Conservation (phyloP, 30 jellyfish, hydroid and myxozoan genomes). For the Hydra vulgaris region DNA sequence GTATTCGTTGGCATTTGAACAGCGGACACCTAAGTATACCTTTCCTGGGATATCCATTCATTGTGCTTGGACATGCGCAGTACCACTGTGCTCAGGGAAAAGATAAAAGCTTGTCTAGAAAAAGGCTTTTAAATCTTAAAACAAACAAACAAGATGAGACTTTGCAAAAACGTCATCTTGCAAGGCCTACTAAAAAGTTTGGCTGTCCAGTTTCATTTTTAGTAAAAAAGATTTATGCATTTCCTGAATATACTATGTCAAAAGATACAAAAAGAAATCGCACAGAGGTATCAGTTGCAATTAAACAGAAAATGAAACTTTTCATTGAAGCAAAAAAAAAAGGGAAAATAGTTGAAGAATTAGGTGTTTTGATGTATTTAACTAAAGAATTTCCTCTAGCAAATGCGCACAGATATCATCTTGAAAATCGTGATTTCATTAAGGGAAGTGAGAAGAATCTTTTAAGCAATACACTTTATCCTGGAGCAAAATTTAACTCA, state of each 20-base stretch:
- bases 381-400: slow-evolving; percentile 18
- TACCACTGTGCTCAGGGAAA: slow-evolving; percentile 28
- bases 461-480: neutral
- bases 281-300: neutral
- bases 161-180: neutral
- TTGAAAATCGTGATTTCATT: neutral
- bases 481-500: slow-evolving; percentile 12
- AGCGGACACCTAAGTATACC: slow-evolving; percentile 17
- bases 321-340: neutral
- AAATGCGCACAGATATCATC: slow-evolving; percentile 10
- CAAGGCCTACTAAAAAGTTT: slow-evolving; percentile 31
- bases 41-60: slow-evolving; percentile 27
- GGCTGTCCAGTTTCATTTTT: slow-evolving; percentile 20
- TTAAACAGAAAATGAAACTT: neutral
- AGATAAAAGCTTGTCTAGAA: slow-evolving; percentile 9
- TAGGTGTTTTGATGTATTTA: slow-evolving; percentile 22
- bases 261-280: slow-evolving; percentile 30
- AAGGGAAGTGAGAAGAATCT: neutral
- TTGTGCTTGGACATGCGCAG: slow-evolving; percentile 13
- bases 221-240: slow-evolving; percentile 15
- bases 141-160: neutral
- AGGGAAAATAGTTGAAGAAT: neutral
- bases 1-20: slow-evolving; percentile 20
- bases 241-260: slow-evolving; percentile 4
- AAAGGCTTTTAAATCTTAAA: neutral